phyloP scores from a whole-genome alignment of 2,888 invertebrate species.

The Drosophila trichaetosa region DNA sequence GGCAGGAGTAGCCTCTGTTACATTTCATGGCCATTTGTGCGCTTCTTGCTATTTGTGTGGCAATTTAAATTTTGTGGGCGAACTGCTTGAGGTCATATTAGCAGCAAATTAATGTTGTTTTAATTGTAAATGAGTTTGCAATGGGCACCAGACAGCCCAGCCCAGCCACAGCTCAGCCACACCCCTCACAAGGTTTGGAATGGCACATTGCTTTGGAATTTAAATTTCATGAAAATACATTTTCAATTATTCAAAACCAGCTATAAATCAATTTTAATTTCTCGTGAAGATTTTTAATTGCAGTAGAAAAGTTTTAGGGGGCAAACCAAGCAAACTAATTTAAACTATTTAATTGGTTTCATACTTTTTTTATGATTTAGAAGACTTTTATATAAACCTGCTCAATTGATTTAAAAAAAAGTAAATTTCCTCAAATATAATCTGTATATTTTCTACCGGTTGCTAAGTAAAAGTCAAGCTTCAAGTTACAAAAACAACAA shows the following conservation, averaged over 20 bases:
- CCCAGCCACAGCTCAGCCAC: background rate
- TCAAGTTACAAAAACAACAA: background rate
- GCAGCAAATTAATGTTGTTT: conserved; percentile 77
- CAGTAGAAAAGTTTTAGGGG: background rate
- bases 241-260: conserved; percentile 6
- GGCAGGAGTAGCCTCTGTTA: background rate
- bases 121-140: conserved; percentile 78
- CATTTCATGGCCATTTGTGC: conserved; percentile 38
- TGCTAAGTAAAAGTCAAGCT: background rate
- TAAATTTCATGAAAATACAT: background rate
- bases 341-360: background rate
- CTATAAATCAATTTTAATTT: background rate
- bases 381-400: background rate
- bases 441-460: background rate
- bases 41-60: conserved; percentile 35
- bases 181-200: background rate
- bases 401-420: background rate
- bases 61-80: conserved; percentile 67
- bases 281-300: background rate
- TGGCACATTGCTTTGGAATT: conserved; percentile 10
- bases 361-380: background rate
- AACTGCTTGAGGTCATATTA: conserved; percentile 80
- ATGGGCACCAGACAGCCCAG: conserved; percentile 29
- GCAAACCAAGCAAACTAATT: background rate
- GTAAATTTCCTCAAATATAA: background rate